These are phyloP conservation scores for Chydorus sphaericus DNA, from an alignment of 2,888 invertebrate genomes.

Conservation along the genomic window DNA sequence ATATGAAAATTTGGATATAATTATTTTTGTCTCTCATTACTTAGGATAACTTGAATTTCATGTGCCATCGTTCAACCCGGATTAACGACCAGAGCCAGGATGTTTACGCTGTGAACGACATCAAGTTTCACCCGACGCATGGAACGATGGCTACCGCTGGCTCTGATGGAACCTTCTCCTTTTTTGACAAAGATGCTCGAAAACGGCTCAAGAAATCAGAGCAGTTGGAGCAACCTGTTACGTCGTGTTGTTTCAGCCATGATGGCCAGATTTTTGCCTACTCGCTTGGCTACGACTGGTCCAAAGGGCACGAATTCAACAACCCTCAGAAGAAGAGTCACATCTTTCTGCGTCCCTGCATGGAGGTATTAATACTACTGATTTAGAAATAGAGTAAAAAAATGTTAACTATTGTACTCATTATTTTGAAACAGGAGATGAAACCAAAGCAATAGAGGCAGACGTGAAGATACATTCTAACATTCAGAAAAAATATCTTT, in stretches of 20 bases:
- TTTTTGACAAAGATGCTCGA: slow-evolving; percentile 98
- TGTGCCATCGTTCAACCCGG: slow-evolving; percentile 90
- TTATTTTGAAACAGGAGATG: too few species aligned
- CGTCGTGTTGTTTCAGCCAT: slow-evolving; percentile 83
- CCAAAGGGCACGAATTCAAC: slow-evolving; percentile 90
- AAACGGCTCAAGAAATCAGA: slow-evolving; percentile 96
- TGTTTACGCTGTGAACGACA: slow-evolving; percentile 59
- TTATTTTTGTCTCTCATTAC: too few species aligned
- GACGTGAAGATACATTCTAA: too few species aligned
- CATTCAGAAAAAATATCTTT: too few species aligned
- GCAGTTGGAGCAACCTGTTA: slow-evolving; percentile 81
- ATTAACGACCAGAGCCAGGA: slow-evolving; percentile 64
- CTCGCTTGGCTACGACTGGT: slow-evolving; percentile 97
- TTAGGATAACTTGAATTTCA: slow-evolving; percentile 93
- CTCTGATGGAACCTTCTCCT: slow-evolving; percentile 92
- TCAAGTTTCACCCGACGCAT: slow-evolving; percentile 92
- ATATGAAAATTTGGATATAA: too few species aligned
- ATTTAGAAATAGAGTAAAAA: too few species aligned
- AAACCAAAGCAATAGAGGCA: too few species aligned
- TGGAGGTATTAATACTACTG: too few species aligned
- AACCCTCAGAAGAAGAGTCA: slow-evolving; percentile 88
- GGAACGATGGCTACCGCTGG: slow-evolving; percentile 95
- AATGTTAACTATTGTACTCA: too few species aligned
- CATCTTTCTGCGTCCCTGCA: slow-evolving; percentile 85
- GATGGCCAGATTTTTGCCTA: slow-evolving; percentile 97